Percentiles rank a stretch among this genome's conserved stretches.
Evolutionary conservation across 2,888 invertebrate species (phyloP).

Genomic region (Drosophila koepferae): DNA sequence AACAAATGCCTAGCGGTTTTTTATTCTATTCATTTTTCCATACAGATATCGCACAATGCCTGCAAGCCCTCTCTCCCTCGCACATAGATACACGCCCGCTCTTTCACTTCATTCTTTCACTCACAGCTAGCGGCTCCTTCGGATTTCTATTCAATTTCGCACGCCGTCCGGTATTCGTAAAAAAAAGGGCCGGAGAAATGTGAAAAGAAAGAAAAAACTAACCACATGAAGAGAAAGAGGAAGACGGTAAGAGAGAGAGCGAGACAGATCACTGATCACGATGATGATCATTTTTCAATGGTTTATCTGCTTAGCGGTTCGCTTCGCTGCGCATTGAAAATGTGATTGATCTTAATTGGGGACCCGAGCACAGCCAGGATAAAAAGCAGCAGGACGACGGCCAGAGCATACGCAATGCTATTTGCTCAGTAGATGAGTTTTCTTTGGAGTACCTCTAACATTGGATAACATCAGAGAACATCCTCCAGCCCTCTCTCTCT

Average conservation of each 20-base stretch:
- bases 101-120: constrained; percentile 2
- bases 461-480: constrained; percentile 59
- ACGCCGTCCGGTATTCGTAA: constrained; percentile 52
- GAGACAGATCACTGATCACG: constrained; percentile 16
- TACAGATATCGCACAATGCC: constrained; percentile 37
- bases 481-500: constrained; percentile 8
- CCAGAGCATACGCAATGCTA: constrained; percentile 35
- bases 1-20: constrained; percentile 79
- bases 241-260: neutral
- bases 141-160: constrained; percentile 62
- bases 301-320: constrained; percentile 67
- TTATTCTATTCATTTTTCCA: constrained; percentile 40
- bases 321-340: constrained; percentile 59
- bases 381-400: constrained; percentile 14
- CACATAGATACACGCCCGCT: constrained; percentile 1
- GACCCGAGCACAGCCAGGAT: constrained; percentile 27
- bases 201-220: constrained; percentile 18
- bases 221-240: constrained; percentile 24
- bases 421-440: constrained; percentile 52
- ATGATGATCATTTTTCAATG: constrained; percentile 60
- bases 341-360: constrained; percentile 79
- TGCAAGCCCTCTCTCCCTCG: constrained; percentile 8
- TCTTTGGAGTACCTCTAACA: constrained; percentile 40
- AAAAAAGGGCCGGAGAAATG: constrained; percentile 33
- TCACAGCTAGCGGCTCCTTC: constrained; percentile 16